Percentiles rank a stretch among this genome's conserved stretches.
Evolutionary conservation across 2,888 invertebrate genomes (phyloP).

Genomic region (Erebia aethiops): DNA sequence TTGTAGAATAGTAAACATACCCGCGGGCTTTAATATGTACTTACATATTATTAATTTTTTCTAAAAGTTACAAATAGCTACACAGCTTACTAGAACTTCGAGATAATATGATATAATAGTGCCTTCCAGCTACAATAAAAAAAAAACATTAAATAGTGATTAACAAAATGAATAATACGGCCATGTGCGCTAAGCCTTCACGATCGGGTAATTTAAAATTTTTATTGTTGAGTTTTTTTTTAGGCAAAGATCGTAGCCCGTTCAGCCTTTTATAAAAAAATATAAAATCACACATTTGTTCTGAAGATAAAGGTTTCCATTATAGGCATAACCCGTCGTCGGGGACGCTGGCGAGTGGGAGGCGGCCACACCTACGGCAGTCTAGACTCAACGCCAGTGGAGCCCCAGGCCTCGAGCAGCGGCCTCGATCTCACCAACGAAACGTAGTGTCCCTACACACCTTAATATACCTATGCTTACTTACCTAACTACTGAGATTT

Average conservation of each 20-base stretch:
- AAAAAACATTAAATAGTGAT: background rate
- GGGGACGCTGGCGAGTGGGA: conserved; percentile 75
- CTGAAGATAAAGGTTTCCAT: conserved; percentile 22
- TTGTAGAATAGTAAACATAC: background rate
- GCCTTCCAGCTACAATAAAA: no score
- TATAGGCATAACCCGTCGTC: conserved; percentile 78
- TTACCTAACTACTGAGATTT: conserved; percentile 32
- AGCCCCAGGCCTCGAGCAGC: conserved; percentile 63
- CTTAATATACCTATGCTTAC: background rate
- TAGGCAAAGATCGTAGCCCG: background rate
- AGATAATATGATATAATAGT: no score
- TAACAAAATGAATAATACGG: background rate
- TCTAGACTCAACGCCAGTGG: conserved; percentile 73
- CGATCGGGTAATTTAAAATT: background rate
- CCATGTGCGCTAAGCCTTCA: background rate
- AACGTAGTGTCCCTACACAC: conserved; percentile 51
- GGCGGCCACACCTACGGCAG: conserved; percentile 85
- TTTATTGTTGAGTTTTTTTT: background rate
- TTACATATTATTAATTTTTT: background rate
- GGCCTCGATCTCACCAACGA: conserved; percentile 72
- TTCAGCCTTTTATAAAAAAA: conserved; percentile 9
- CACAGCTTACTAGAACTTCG: no score
- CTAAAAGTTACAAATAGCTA: background rate
- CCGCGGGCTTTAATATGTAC: background rate
- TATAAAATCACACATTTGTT: background rate